These are phyloP conservation scores for Antennarius maculatus DNA, from an alignment of 2,797 vertebrate genomes.

Conservation along the genomic window DNA sequence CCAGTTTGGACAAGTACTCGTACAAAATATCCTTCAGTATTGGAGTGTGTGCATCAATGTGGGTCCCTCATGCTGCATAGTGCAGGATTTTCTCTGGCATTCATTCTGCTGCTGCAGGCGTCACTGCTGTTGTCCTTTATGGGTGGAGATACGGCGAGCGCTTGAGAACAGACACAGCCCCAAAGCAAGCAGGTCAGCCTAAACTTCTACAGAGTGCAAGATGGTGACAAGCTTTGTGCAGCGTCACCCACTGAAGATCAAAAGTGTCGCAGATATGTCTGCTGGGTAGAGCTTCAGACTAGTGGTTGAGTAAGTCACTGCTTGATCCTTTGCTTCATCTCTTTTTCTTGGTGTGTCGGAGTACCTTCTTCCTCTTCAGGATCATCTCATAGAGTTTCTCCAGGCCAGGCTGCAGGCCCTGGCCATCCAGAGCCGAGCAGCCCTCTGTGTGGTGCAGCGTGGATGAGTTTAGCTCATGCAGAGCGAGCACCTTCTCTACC, in stretches of 20 bases:
- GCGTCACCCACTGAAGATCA: not conserved
- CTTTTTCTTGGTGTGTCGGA: conserved; percentile 79
- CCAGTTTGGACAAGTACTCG: not conserved
- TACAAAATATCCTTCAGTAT: conserved; percentile 50
- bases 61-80: conserved; percentile 20
- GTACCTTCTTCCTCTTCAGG: conserved; percentile 80
- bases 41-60: conserved; percentile 36
- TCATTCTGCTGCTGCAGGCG: not conserved
- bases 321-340: conserved; percentile 63
- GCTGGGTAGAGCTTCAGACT: conserved; percentile 11
- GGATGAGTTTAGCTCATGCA: conserved; percentile 78
- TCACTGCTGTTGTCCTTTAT: not conserved
- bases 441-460: conserved; percentile 80
- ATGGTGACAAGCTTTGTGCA: conserved; percentile 1
- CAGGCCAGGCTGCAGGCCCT: conserved; percentile 81
- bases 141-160: not conserved
- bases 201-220: conserved; percentile 3
- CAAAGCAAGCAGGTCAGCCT: conserved; percentile 10
- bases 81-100: conserved; percentile 25
- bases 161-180: too few species aligned
- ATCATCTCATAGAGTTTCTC: conserved; percentile 87
- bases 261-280: conserved; percentile 14
- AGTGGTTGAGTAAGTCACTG: not conserved
- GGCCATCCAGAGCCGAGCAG: conserved; percentile 82
- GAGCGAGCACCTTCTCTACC: conserved; percentile 81